Base-by-base conservation (phyloP, 2,888 invertebrate species). In the Orgyia antiqua region DNA sequence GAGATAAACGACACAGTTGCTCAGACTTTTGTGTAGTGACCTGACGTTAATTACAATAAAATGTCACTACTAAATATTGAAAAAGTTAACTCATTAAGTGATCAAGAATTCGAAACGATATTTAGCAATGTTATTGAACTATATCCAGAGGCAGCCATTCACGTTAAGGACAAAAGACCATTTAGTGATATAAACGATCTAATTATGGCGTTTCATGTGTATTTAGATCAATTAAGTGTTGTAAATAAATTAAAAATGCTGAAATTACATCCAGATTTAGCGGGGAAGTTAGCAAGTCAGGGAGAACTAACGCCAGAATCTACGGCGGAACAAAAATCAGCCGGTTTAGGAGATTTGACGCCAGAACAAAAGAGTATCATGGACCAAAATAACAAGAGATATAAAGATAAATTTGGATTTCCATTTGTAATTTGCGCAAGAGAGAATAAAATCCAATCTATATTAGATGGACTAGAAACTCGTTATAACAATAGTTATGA, bases 371-470 rank as follows among this genome's bases (percentile, higher is more conserved):
- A 86, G 56, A 54, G 57, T 10, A 63, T 70, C 23, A 75, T 92
- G 25, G 82, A 79, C 31, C 55, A 71, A 19, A 68, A 79, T 32
- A 79, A 79, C 36, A 48, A 61, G 42, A 58, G 67, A 75, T 92
- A 92, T 56, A 90, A 88, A 63, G 61, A 72, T 2, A 91, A 90
- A 60, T 92, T 91, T 62, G 88, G 88, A 13, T 92, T 92, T 57
- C 91, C 92, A 1, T 92, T 92, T 60, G 88, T 92, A 27, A 90
- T 91, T 40, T 91, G 91, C 50, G 90, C 89, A 1, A 78, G 90
- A 38, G 88, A 89, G 66, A 90, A 90, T 50, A 89, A 90, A 60
- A 71, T 89, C 6, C 68, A 80, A 28, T 80, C 88, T 4, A 90
- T 92, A 45, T 69, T 91, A 26, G 64, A 78, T 13, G 89, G 89